These are phyloP conservation scores for Perithous albicinctus DNA, from an alignment of 2,888 invertebrate genomes.

Conservation along the genomic window DNA sequence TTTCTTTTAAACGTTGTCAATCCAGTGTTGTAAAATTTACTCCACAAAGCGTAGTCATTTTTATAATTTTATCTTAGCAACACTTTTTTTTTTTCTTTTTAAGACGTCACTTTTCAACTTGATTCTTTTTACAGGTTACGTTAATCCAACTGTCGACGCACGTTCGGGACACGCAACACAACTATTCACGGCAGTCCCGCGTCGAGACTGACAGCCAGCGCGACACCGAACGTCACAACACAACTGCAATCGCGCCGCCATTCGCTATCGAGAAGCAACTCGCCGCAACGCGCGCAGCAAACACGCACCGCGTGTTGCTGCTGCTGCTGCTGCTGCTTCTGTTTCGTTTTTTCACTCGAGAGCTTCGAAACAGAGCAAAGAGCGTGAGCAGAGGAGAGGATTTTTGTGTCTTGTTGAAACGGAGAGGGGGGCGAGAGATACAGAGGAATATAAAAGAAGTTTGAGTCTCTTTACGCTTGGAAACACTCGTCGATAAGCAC, in stretches of 20 bases:
- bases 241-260: constrained; percentile 74
- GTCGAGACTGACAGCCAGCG: constrained; percentile 74
- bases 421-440: neutral
- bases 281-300: constrained; percentile 53
- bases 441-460: neutral
- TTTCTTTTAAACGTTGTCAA: too few relatives aligned
- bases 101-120: neutral
- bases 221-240: constrained; percentile 77
- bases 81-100: neutral
- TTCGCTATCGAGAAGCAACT: constrained; percentile 69
- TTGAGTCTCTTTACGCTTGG: neutral
- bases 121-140: neutral
- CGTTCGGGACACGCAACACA: neutral
- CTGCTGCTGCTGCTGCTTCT: too few relatives aligned
- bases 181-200: constrained; percentile 47
- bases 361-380: neutral
- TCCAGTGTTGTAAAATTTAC: neutral
- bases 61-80: neutral
- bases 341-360: constrained; percentile 11
- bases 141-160: neutral
- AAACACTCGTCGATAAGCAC: constrained; percentile 1
- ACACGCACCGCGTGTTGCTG: constrained; percentile 51
- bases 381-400: neutral
- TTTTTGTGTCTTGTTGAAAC: neutral
- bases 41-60: neutral